These are phyloP conservation scores for Micrasema longulum DNA, from an alignment of 1,140 invertebrate species.

Conservation along the genomic window DNA sequence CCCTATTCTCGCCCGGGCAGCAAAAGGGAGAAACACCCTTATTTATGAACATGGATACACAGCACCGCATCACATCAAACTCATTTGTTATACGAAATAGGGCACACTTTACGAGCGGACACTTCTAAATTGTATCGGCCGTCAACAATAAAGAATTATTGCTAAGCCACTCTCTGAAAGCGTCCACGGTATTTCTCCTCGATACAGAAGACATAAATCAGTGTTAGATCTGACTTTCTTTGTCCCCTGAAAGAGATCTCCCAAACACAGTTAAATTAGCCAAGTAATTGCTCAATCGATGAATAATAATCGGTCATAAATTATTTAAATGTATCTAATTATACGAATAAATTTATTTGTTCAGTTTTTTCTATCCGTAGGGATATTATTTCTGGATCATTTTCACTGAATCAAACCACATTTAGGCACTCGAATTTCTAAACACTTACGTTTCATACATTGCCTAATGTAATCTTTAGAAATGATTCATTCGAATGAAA, in stretches of 20 bases:
- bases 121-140: constrained; percentile 29
- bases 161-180: neutral
- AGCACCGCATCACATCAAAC: constrained; percentile 27
- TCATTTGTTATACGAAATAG: constrained; percentile 36
- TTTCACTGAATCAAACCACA: too few species aligned
- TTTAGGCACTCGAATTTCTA: too few species aligned
- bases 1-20: neutral
- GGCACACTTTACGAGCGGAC: constrained; percentile 35
- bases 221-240: constrained; percentile 1
- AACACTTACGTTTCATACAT: too few species aligned
- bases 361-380: too few species aligned
- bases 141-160: constrained; percentile 38
- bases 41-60: constrained; percentile 28
- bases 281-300: neutral
- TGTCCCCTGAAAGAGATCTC: neutral
- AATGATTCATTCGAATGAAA: too few species aligned
- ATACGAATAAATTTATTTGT: too few species aligned
- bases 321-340: too few species aligned
- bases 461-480: too few species aligned
- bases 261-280: neutral
- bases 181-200: neutral
- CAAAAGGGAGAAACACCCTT: constrained; percentile 18
- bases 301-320: too few species aligned
- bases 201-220: constrained; percentile 13
- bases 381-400: too few species aligned